Percentiles rank a stretch among this genome's conserved stretches.
Evolutionary conservation across 2,797 vertebrate genomes (phyloP).

Genomic region (Propithecus perrieri): DNA sequence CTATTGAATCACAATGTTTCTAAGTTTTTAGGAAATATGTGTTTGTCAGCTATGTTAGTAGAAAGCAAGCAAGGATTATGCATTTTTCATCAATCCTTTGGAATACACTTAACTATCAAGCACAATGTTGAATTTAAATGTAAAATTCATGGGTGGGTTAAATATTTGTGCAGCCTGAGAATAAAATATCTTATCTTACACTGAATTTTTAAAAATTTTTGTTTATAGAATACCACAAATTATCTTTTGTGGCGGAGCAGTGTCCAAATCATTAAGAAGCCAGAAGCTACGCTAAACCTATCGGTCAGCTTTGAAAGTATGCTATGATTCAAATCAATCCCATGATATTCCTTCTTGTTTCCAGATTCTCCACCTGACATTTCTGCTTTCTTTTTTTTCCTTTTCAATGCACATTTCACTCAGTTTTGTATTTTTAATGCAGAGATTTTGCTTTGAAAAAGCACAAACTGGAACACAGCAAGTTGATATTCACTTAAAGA

Average conservation of each 20-base stretch:
- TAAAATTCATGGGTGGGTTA: background rate
- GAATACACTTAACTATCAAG: background rate
- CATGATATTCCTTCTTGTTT: background rate
- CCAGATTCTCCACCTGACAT: background rate
- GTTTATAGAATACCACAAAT: background rate
- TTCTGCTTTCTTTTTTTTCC: background rate
- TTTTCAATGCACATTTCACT: background rate
- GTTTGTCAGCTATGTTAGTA: background rate
- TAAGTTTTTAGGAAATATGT: background rate
- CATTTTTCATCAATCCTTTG: background rate
- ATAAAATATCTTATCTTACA: background rate
- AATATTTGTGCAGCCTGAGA: background rate
- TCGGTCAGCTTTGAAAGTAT: background rate
- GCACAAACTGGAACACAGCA: slow-evolving; percentile 39
- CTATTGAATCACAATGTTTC: background rate
- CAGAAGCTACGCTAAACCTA: background rate
- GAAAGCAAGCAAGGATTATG: background rate
- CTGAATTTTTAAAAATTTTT: background rate
- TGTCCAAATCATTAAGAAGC: background rate
- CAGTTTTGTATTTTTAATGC: slow-evolving; percentile 5
- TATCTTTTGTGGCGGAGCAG: background rate
- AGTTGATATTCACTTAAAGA: slow-evolving; percentile 62
- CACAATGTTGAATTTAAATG: background rate
- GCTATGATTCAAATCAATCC: background rate
- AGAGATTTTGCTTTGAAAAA: slow-evolving; percentile 55